These are phyloP conservation scores for Hartigia nigra DNA, from an alignment of 2,888 invertebrate genomes.

Conservation along the genomic window DNA sequence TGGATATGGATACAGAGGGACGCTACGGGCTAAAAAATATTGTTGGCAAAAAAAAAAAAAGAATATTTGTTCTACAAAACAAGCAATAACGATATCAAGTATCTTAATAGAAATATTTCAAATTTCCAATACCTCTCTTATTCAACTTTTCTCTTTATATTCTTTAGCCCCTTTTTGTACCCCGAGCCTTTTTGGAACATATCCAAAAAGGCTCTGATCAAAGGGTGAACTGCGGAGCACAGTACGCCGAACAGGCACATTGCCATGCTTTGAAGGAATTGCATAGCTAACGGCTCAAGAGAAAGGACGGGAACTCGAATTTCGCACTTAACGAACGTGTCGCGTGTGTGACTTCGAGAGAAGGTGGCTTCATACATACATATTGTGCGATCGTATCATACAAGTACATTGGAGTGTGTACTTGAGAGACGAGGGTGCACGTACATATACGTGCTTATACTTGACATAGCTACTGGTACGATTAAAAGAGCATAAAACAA, in stretches of 20 bases:
- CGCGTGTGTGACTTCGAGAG: neutral
- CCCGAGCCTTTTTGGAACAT: neutral
- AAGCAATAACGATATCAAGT: neutral
- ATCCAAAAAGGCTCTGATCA: neutral
- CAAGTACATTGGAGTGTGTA: neutral
- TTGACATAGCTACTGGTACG: neutral
- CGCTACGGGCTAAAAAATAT: neutral
- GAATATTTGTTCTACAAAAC: neutral
- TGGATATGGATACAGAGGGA: neutral
- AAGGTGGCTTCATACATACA: neutral
- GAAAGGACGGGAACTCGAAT: neutral
- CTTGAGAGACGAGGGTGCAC: neutral
- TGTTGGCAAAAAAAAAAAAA: neutral
- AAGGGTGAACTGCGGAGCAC: neutral
- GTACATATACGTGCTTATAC: neutral
- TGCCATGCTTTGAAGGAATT: neutral
- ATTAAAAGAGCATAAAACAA: constrained; percentile 1
- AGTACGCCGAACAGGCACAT: neutral
- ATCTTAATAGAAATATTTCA: neutral
- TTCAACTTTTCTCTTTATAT: neutral
- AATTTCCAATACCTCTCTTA: neutral
- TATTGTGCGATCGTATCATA: neutral
- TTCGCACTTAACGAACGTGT: neutral
- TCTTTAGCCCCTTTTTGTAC: neutral
- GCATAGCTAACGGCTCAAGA: neutral